Conservation (phyloP, 2,113 vertebrate species). For the Capricornis sumatraensis region DNA sequence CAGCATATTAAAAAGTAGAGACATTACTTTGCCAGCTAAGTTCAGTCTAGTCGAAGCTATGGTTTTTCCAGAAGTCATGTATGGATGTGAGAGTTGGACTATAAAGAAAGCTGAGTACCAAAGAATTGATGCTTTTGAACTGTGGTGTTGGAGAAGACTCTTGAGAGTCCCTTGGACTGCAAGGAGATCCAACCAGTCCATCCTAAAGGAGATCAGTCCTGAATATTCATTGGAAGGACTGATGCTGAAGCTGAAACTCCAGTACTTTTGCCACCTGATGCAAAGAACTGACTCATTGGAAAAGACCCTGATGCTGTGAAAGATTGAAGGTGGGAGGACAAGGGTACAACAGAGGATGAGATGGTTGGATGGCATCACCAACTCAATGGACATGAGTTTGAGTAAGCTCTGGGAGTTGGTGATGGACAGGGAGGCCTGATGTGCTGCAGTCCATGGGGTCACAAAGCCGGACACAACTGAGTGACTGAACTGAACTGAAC, state of each 20-base stretch:
- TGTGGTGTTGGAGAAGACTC: background rate
- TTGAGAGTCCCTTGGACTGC: background rate
- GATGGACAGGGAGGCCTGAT: background rate
- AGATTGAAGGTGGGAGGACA: background rate
- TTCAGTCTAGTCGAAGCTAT: background rate
- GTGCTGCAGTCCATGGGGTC: background rate
- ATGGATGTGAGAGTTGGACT: background rate
- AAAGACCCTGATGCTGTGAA: background rate
- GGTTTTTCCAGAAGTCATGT: background rate
- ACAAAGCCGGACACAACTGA: background rate
- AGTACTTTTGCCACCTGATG: background rate
- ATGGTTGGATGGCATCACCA: background rate
- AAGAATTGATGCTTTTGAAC: background rate
- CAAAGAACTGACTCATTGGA: background rate
- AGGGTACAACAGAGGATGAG: background rate
- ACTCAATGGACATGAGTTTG: background rate
- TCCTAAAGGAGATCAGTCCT: background rate
- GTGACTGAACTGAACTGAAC: background rate
- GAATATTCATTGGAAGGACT: background rate
- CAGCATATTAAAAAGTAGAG: background rate
- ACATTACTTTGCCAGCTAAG: background rate
- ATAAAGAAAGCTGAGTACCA: rapidly evolving
- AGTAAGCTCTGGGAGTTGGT: background rate
- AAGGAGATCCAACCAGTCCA: background rate
- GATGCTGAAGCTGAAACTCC: background rate